Evolutionary conservation across 2,888 invertebrate species (phyloP).

Genomic region (Loripinus fragilis): DNA sequence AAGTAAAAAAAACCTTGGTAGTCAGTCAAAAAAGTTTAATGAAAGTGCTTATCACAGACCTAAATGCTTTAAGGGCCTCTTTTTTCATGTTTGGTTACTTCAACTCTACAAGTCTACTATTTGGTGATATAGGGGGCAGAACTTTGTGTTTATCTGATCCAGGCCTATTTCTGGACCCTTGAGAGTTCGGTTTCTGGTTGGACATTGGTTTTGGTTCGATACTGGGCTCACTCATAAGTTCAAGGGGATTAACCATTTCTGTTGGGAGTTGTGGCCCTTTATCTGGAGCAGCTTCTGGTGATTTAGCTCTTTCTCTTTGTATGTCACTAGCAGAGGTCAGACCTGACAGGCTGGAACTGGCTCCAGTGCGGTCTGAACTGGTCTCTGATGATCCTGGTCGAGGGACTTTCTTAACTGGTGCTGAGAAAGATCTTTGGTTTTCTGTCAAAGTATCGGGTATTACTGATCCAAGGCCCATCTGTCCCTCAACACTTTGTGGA

Average conservation of each 20-base stretch:
- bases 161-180: constrained; percentile 68
- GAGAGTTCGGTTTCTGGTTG: constrained; percentile 65
- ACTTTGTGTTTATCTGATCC: constrained; percentile 78
- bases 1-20: no score
- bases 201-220: constrained; percentile 61
- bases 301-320: constrained; percentile 45
- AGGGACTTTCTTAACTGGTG: constrained; percentile 66
- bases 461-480: constrained; percentile 63
- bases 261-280: constrained; percentile 66
- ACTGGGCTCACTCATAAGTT: constrained; percentile 71
- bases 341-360: constrained; percentile 73
- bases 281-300: constrained; percentile 41
- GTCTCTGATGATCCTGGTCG: constrained; percentile 74
- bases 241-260: constrained; percentile 74
- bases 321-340: constrained; percentile 76
- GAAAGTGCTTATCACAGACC: no score
- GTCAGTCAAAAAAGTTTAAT: no score
- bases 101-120: constrained; percentile 41
- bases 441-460: constrained; percentile 44
- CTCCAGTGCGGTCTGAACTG: constrained; percentile 65
- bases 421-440: constrained; percentile 68
- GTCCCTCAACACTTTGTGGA: constrained; percentile 72
- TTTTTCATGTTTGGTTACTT: constrained; percentile 19
- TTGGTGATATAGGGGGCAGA: constrained; percentile 76
- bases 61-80: no score